Evolutionary conservation across 1,140 invertebrate species (phyloP), one percentile per base, ranked within the genome.

Genomic region (Aleiodes sp.): DNA sequence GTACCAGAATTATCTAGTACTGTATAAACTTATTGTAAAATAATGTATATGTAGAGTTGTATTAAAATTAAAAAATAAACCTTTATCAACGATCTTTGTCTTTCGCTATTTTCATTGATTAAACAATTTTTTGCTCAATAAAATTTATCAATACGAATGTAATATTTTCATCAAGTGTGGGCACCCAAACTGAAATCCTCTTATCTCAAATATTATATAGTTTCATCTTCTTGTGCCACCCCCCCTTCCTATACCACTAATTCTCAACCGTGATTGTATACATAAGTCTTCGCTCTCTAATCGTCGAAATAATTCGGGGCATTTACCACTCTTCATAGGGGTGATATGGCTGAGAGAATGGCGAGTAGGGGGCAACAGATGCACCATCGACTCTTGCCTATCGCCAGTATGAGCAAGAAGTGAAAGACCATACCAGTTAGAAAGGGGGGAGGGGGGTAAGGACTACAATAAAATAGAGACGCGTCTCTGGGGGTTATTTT

Each of bases 401-500:
- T n/a, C n/a, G n/a, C n/a, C 21, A 52, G 21, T 21, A 52, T 52
- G 16, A 52, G 46, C 46, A 52, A 52, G 46, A 52, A 52, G 46
- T 52, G 46, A 12, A 52, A 52, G 46, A 52, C 46, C 46, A 52
- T 52, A n/a, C n/a, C 21, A 26, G 8, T n/a, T 29, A 9, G 43
- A 56, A 39, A 16, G 64, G 56, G 33, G 56, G 35, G 24, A 57
- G 64, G 19, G 52, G 14, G 0, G 16, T 60, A 41, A 65, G 59
- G 72, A n/a, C n/a, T n/a, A n/a, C n/a, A n/a, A n/a, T n/a, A n/a
- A n/a, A n/a, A n/a, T n/a, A n/a, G 70, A 69, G 70, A 57, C 70
- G 65, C 70, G 79, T 84, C 84, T 82, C 83, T 79, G 75, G 83
- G 83, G 84, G 79, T 85, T 85, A 83, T 85, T 84, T 83, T 83